Evolutionary conservation across 2,113 vertebrate genomes (phyloP).

Genomic region (Crotalus horridus): DNA sequence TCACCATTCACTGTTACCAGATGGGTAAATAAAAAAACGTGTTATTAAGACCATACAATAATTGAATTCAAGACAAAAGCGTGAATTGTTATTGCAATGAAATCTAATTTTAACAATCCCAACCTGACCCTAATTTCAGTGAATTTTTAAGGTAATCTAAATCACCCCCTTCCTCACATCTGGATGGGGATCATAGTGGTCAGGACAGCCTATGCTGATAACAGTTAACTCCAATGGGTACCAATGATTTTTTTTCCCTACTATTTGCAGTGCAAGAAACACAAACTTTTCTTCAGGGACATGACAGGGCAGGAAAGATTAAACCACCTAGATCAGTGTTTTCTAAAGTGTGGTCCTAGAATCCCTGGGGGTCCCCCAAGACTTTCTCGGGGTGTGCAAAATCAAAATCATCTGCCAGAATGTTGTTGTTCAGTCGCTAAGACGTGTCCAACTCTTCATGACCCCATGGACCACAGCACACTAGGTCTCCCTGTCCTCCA

Average conservation of each 20-base stretch:
- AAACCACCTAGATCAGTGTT: neutral
- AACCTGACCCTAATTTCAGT: neutral
- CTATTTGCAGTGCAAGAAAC: neutral
- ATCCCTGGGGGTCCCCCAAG: too few relatives aligned
- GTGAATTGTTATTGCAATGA: neutral
- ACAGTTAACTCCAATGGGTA: neutral
- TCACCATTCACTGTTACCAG: slow-evolving; percentile 85
- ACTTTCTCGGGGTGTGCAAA: too few relatives aligned
- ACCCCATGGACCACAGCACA: too few relatives aligned
- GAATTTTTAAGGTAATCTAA: neutral
- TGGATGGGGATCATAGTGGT: neutral
- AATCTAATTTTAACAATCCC: neutral
- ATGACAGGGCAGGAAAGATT: neutral
- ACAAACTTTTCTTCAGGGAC: neutral
- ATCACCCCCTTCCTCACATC: neutral
- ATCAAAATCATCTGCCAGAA: too few relatives aligned
- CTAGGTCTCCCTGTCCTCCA: too few relatives aligned
- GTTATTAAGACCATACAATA: neutral
- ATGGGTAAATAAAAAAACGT: slow-evolving; percentile 5
- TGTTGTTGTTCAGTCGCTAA: too few relatives aligned
- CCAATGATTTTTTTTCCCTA: neutral
- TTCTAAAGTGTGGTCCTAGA: too few relatives aligned
- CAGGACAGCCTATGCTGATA: neutral
- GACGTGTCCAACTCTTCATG: too few relatives aligned
- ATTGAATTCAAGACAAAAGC: neutral